A percentile compares a stretch with the other conserved stretches of the same genome.
Evolutionary conservation across 2,888 invertebrate genomes (phyloP).

Genomic region (Tachina lurida): DNA sequence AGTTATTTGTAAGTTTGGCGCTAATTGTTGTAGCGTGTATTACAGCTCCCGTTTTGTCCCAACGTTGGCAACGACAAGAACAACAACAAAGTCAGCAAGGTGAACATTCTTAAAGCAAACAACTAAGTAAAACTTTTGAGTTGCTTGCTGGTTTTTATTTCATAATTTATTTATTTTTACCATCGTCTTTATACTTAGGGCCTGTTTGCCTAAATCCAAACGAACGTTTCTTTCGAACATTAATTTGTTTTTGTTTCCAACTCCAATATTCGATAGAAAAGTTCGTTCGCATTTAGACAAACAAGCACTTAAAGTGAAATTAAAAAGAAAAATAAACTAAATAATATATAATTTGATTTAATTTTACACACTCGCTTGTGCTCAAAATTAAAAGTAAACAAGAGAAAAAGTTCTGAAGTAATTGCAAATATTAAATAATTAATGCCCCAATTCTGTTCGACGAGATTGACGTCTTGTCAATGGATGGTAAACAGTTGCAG

Average conservation of each 20-base stretch:
- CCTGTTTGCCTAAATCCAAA: too few relatives aligned
- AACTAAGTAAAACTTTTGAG: background rate
- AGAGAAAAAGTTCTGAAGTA: background rate
- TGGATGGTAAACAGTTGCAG: too few relatives aligned
- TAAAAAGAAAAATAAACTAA: background rate
- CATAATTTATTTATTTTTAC: background rate
- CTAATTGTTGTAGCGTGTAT: slow-evolving; percentile 60
- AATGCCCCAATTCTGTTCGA: background rate
- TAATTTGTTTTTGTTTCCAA: too few relatives aligned
- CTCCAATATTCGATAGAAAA: too few relatives aligned
- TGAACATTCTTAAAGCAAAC: slow-evolving; percentile 27
- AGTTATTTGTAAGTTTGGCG: slow-evolving; percentile 28
- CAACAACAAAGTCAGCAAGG: slow-evolving; percentile 49
- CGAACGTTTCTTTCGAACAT: too few relatives aligned
- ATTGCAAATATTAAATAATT: slow-evolving; percentile 7
- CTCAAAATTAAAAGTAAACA: background rate
- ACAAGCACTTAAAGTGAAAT: slow-evolving; percentile 7
- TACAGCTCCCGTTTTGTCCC: slow-evolving; percentile 52
- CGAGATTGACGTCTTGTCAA: too few relatives aligned
- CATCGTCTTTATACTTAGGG: slow-evolving; percentile 3
- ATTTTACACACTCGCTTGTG: slow-evolving; percentile 12
- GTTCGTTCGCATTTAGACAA: too few relatives aligned
- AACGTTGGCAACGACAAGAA: slow-evolving; percentile 56
- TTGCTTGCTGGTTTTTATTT: background rate
- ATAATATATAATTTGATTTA: slow-evolving; percentile 6